These are phyloP conservation scores for Cheilosia soror DNA, from an alignment of 2,888 invertebrate genomes.

Conservation along the genomic window DNA sequence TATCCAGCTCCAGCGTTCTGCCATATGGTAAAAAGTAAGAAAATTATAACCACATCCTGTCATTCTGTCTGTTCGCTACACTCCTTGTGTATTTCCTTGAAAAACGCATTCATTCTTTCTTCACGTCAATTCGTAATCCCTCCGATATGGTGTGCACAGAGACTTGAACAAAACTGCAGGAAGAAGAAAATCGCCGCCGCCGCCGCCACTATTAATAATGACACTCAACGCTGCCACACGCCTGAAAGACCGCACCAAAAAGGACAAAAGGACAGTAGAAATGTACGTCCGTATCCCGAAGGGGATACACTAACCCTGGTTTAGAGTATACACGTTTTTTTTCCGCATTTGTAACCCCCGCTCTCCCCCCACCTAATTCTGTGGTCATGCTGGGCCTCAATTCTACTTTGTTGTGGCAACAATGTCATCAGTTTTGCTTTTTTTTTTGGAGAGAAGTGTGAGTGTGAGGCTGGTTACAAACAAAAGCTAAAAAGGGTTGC, in stretches of 20 bases:
- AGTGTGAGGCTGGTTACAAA: slow-evolving; percentile 24
- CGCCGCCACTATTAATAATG: slow-evolving; percentile 56
- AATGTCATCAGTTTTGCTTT: slow-evolving; percentile 53
- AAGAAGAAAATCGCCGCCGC: slow-evolving; percentile 57
- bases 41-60: slow-evolving; percentile 58
- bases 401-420: slow-evolving; percentile 63
- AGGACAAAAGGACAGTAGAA: slow-evolving; percentile 54
- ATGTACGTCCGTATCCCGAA: slow-evolving; percentile 37
- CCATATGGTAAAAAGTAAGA: neutral
- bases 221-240: slow-evolving; percentile 56
- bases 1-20: neutral
- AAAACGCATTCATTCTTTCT: slow-evolving; percentile 8
- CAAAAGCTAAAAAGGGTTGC: slow-evolving; percentile 59
- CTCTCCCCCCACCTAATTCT: slow-evolving; percentile 9
- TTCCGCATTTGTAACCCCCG: neutral
- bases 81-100: slow-evolving; percentile 49
- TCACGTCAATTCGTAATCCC: slow-evolving; percentile 36
- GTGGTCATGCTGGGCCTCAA: slow-evolving; percentile 55
- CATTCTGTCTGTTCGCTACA: neutral
- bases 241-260: slow-evolving; percentile 27
- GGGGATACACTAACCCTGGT: slow-evolving; percentile 58
- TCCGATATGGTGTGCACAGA: neutral
- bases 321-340: slow-evolving; percentile 33
- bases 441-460: slow-evolving; percentile 53
- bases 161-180: slow-evolving; percentile 32